Percentiles rank a stretch among this genome's conserved stretches.
phyloP scores from a whole-genome alignment of 2,113 vertebrate species.

The Nothocercus julius region DNA sequence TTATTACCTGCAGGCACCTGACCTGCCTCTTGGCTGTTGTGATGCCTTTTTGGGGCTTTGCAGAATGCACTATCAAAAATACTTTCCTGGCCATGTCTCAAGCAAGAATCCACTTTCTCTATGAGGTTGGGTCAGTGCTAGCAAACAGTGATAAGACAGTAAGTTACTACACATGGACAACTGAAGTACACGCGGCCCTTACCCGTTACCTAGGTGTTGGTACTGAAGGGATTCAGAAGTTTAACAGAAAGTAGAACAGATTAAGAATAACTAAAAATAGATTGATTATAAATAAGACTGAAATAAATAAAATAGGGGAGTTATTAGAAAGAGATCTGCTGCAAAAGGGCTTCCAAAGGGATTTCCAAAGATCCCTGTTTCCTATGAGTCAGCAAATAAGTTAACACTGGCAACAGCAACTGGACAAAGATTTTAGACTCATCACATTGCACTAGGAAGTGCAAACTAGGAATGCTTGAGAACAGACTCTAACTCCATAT shows the following conservation, averaged over 20 bases:
- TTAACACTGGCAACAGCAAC: constrained; percentile 35
- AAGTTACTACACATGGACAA: background rate
- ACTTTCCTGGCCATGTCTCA: background rate
- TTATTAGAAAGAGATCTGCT: constrained; percentile 1
- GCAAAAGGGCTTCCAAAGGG: background rate
- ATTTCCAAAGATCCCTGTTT: constrained; percentile 51
- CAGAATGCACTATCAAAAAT: background rate
- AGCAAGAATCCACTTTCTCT: background rate
- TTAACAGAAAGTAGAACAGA: background rate
- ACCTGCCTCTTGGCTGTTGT: background rate
- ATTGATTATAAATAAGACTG: background rate
- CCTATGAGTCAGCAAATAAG: constrained; percentile 46
- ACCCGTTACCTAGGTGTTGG: background rate
- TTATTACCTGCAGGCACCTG: background rate
- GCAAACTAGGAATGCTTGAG: background rate
- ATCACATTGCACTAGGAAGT: background rate
- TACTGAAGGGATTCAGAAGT: background rate
- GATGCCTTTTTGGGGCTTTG: background rate
- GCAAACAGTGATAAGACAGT: background rate
- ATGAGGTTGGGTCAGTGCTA: background rate
- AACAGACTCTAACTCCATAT: background rate
- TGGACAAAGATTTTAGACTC: constrained; percentile 34
- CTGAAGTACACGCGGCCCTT: background rate
- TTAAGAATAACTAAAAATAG: background rate
- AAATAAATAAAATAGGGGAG: background rate